Percentiles rank a stretch among this genome's conserved stretches.
Conservation (phyloP, 1,140 invertebrate species). For the Aphidius gifuensis region DNA sequence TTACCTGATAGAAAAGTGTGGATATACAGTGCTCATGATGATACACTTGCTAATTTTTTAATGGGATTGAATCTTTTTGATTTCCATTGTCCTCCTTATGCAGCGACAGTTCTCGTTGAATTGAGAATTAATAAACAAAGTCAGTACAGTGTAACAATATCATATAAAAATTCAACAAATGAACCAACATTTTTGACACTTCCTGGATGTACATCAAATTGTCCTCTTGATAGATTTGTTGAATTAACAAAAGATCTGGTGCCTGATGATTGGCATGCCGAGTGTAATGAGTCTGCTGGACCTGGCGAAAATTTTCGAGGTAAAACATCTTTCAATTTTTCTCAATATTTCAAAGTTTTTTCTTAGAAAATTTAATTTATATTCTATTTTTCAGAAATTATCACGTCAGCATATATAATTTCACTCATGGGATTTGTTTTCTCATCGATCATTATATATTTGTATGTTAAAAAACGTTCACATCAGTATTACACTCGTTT, state of each 20-base stretch:
- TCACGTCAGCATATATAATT: slow-evolving; percentile 42
- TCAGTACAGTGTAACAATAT: slow-evolving; percentile 54
- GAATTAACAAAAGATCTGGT: slow-evolving; percentile 54
- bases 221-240: slow-evolving; percentile 60
- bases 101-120: slow-evolving; percentile 71
- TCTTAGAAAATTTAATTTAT: neutral
- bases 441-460: slow-evolving; percentile 45
- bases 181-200: slow-evolving; percentile 57
- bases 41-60: slow-evolving; percentile 74
- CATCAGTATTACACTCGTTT: slow-evolving; percentile 49
- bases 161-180: slow-evolving; percentile 62
- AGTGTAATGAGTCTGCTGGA: slow-evolving; percentile 51
- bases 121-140: slow-evolving; percentile 51
- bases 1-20: slow-evolving; percentile 62
- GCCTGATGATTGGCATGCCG: slow-evolving; percentile 59
- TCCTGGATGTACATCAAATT: slow-evolving; percentile 60
- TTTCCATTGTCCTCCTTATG: slow-evolving; percentile 69
- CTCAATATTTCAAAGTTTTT: slow-evolving; percentile 10
- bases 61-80: slow-evolving; percentile 73
- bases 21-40: slow-evolving; percentile 81
- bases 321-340: slow-evolving; percentile 16
- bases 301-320: slow-evolving; percentile 37
- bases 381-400: slow-evolving; percentile 41
- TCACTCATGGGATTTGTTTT: slow-evolving; percentile 41
- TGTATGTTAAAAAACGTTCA: slow-evolving; percentile 43